phyloP scores from a whole-genome alignment of 2,797 vertebrate species.

The Menidia menidia region DNA sequence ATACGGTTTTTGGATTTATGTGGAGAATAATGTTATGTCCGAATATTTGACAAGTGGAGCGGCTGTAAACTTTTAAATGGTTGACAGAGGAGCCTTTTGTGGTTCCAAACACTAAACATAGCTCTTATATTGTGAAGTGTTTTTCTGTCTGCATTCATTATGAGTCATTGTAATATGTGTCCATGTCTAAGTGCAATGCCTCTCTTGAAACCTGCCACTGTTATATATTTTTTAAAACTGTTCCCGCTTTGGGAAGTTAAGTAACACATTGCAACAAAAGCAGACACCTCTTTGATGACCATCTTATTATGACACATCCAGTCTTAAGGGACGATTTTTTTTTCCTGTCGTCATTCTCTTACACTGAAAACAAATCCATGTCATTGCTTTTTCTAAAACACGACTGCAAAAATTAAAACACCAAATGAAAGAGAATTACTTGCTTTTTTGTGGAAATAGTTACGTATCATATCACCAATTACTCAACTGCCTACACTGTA shows the following conservation, averaged over 20 bases:
- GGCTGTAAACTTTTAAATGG: background rate
- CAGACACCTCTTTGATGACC: background rate
- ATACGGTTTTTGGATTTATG: slow-evolving; percentile 18
- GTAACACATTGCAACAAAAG: background rate
- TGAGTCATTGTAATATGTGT: slow-evolving; percentile 16
- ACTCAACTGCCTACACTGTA: background rate
- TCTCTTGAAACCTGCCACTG: background rate
- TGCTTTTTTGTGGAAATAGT: slow-evolving; percentile 6
- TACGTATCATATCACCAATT: background rate
- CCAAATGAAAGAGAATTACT: slow-evolving; percentile 29
- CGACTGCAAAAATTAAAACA: slow-evolving; percentile 69
- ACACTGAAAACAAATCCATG: slow-evolving; percentile 29
- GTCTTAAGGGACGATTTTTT: slow-evolving; percentile 23
- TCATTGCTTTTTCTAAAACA: slow-evolving; percentile 52
- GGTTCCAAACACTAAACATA: background rate
- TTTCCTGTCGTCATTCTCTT: slow-evolving; percentile 32
- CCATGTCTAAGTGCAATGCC: slow-evolving; percentile 12
- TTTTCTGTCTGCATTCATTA: slow-evolving; percentile 12
- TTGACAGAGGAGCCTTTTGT: slow-evolving; percentile 15
- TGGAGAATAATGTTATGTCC: slow-evolving; percentile 1
- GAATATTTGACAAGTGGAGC: background rate
- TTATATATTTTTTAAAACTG: slow-evolving; percentile 3
- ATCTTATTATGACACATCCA: background rate
- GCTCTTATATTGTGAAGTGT: slow-evolving; percentile 1
- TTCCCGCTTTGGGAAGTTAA: background rate